These are phyloP conservation scores for Pteria penguin DNA, from an alignment of 2,888 invertebrate genomes.

Conservation along the genomic window DNA sequence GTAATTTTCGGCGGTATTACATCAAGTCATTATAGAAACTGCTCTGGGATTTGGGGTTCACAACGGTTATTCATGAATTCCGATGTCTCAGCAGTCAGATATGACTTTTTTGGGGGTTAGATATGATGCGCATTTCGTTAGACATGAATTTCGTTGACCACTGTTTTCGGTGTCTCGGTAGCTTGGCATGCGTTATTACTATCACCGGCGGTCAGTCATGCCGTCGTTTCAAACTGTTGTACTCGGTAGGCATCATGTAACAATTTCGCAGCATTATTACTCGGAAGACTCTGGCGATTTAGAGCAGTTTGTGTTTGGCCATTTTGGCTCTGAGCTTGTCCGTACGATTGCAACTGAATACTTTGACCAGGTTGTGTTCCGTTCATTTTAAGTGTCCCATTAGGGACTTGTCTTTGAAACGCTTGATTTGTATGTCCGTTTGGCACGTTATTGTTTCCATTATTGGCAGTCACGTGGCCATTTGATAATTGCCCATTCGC, in stretches of 20 bases:
- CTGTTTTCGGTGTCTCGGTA: background rate
- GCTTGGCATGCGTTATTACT: too few species aligned
- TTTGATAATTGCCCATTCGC: conserved; percentile 14
- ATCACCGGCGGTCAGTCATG: conserved; percentile 30
- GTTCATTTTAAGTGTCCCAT: conserved; percentile 28
- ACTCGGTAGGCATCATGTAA: conserved; percentile 61
- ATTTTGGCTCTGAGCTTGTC: conserved; percentile 46
- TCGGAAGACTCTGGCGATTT: conserved; percentile 39
- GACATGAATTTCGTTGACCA: background rate
- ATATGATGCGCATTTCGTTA: too few species aligned
- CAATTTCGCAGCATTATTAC: conserved; percentile 59
- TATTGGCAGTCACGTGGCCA: conserved; percentile 13
- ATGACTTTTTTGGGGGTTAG: too few species aligned
- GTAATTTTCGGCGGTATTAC: too few species aligned
- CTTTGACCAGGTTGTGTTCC: conserved; percentile 21
- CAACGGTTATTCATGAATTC: too few species aligned
- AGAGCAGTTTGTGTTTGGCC: conserved; percentile 31
- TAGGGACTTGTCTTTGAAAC: conserved; percentile 29
- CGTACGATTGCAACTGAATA: conserved; percentile 57
- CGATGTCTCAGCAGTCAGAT: too few species aligned
- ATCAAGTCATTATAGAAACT: too few species aligned
- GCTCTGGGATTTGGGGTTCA: too few species aligned
- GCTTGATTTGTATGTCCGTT: conserved; percentile 18
- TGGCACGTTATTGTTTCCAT: background rate
- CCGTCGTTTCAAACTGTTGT: conserved; percentile 63